A percentile compares a stretch with the other conserved stretches of the same genome.
Evolutionary conservation across 2,888 invertebrate genomes (phyloP).

Genomic region (Buathra laborator): DNA sequence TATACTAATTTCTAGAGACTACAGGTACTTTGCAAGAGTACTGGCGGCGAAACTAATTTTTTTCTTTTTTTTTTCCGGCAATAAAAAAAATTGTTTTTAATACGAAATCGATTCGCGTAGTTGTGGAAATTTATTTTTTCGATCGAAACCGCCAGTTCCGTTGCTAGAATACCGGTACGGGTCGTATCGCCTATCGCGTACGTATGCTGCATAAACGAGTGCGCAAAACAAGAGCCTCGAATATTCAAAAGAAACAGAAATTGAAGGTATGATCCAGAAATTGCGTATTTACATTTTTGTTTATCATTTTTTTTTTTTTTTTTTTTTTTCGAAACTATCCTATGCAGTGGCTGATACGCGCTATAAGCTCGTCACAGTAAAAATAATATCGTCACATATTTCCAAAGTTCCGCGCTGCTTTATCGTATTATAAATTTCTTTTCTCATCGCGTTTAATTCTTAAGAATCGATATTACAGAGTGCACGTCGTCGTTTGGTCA

Average conservation of each 20-base stretch:
- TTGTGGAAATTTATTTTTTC: not conserved
- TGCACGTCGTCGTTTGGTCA: not conserved
- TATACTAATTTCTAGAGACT: constrained; percentile 57
- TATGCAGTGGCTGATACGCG: constrained; percentile 26
- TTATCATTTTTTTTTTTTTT: not conserved
- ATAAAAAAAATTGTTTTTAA: constrained; percentile 15
- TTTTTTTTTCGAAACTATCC: constrained; percentile 11
- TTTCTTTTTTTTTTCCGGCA: not conserved
- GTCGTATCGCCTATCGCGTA: constrained; percentile 75
- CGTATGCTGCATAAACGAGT: constrained; percentile 76
- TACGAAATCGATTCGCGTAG: not conserved
- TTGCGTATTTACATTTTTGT: constrained; percentile 32
- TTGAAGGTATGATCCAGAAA: constrained; percentile 65
- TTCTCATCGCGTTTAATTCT: constrained; percentile 10
- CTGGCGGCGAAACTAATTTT: constrained; percentile 46
- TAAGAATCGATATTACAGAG: not conserved
- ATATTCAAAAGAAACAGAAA: constrained; percentile 67
- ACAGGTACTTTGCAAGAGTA: constrained; percentile 56
- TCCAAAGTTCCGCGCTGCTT: not conserved
- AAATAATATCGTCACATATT: constrained; percentile 29
- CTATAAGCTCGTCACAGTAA: not conserved
- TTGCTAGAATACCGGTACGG: constrained; percentile 46
- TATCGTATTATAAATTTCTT: not conserved
- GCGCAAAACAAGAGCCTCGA: constrained; percentile 79
- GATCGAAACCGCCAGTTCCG: constrained; percentile 54